Evolutionary conservation across 2,888 invertebrate genomes (phyloP), one percentile per base, ranked within the genome.

Genomic region (Andrena fulva): DNA sequence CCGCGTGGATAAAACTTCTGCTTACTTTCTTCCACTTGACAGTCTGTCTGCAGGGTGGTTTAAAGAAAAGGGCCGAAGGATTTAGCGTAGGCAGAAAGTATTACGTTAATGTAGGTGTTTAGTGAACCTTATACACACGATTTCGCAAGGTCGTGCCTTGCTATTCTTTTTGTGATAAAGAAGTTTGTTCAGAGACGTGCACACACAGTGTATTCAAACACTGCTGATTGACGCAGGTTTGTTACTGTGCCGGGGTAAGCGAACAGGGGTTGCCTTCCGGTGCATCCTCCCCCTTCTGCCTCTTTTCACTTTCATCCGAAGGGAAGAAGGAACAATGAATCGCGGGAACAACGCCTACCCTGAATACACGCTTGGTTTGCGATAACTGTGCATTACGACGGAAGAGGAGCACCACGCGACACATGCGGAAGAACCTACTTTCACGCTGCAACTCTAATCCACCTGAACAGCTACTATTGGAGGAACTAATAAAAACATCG

Each of bases 251-350:
- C 33, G 54, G 69, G 79, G 74, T 66, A 78, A 74, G 54, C 69
- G 66, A 42, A 78, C 64, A 59, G 56, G 81, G 81, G 70, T 78
- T 78, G 73, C 42, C 68, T 78, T 67, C 73, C 78, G 78, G 56
- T 74, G 73, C 60, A 74, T 66, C 73, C 56, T 73, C 70, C 74
- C 78, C 60, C 70, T 81, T 73, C 77, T 24, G 50, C 63, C 60
- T 70, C 33, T 64, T 79, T 70, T 74, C 78, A 42, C 73, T 29
- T 60, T 56, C 74, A 62, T 59, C 12, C 73, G 69, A 66, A 70
- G 79, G 81, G 81, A 69, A 56, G 73, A 78, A 69, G 63, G 24
- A 77, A 77, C 66, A 67, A 78, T 73, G 79, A 74, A 79, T 74
- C 79, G 60, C 73, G 70, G n/a, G 79, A 74, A 74, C 70, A 74